Conservation (phyloP, 2,797 vertebrate genomes). For the Micropoecilia bifurca region DNA sequence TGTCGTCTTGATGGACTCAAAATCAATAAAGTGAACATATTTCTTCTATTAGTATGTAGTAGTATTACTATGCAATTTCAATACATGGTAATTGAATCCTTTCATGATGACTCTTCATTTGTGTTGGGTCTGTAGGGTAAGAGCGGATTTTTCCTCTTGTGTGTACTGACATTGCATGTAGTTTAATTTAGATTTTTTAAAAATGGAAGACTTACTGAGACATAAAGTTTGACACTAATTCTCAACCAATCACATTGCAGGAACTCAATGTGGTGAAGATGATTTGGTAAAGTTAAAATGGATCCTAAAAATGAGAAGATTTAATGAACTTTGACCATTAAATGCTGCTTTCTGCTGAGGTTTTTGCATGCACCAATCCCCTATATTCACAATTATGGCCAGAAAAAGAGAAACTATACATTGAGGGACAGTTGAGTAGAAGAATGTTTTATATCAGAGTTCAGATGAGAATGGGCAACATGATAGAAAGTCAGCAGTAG, state of each 20-base stretch:
- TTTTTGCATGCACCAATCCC: neutral
- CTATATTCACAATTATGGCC: neutral
- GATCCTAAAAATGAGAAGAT: neutral
- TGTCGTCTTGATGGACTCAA: conserved; percentile 14
- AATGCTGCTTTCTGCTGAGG: neutral
- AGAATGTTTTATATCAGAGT: neutral
- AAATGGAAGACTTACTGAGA: neutral
- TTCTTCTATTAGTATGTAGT: neutral
- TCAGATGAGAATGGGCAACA: neutral
- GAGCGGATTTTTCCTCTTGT: neutral
- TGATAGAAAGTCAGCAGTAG: neutral
- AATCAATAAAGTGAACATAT: neutral
- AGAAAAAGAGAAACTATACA: neutral
- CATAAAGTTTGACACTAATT: conserved; percentile 3
- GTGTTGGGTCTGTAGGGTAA: neutral
- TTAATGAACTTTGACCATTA: neutral
- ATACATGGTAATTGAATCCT: neutral
- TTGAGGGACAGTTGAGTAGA: neutral
- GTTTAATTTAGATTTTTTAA: conserved; percentile 10
- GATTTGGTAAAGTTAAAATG: neutral
- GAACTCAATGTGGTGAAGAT: neutral
- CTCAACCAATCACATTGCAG: neutral
- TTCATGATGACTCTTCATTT: neutral
- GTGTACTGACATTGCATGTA: neutral
- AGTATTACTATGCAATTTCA: too few relatives aligned